These are phyloP conservation scores for Kryptolebias marmoratus DNA, from an alignment of 2,113 vertebrate genomes.

Conservation along the genomic window DNA sequence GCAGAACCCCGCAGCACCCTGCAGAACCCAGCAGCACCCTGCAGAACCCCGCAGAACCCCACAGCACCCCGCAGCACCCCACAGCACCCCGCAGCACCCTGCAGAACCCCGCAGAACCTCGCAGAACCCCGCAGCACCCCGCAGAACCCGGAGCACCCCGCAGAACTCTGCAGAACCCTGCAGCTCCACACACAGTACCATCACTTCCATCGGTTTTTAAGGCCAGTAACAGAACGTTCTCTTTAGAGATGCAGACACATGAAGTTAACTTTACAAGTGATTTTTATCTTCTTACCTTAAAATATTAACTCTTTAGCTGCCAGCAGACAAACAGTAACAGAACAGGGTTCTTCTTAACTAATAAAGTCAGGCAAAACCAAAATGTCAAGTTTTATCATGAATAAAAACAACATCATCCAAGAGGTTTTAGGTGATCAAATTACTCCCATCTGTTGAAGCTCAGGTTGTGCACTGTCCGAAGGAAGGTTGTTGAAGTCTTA, in stretches of 20 bases:
- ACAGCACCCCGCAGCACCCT: too few relatives aligned
- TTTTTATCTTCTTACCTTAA: slow-evolving; percentile 6
- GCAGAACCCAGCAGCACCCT: too few relatives aligned
- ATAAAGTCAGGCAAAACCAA: not conserved
- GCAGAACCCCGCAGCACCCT: too few relatives aligned
- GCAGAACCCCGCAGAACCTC: too few relatives aligned
- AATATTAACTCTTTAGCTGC: slow-evolving; percentile 6
- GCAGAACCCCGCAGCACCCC: too few relatives aligned
- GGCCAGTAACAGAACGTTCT: slow-evolving; percentile 2
- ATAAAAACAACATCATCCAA: too few relatives aligned
- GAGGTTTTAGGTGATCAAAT: too few relatives aligned
- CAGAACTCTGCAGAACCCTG: not conserved
- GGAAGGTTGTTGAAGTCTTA: not conserved
- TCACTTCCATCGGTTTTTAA: not conserved
- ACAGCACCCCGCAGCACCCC: too few relatives aligned
- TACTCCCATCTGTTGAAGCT: too few relatives aligned
- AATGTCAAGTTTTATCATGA: not conserved
- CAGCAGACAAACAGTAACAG: slow-evolving; percentile 7
- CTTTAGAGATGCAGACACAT: not conserved
- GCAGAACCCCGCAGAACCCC: too few relatives aligned
- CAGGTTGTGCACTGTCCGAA: too few relatives aligned
- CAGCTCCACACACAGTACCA: slow-evolving; percentile 7
- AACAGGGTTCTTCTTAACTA: slow-evolving; percentile 13
- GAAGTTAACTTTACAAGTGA: not conserved
- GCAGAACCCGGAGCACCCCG: slow-evolving; percentile 4